Evolutionary conservation across 1,140 invertebrate species (phyloP).

Genomic region (Brachionus koreanus): DNA sequence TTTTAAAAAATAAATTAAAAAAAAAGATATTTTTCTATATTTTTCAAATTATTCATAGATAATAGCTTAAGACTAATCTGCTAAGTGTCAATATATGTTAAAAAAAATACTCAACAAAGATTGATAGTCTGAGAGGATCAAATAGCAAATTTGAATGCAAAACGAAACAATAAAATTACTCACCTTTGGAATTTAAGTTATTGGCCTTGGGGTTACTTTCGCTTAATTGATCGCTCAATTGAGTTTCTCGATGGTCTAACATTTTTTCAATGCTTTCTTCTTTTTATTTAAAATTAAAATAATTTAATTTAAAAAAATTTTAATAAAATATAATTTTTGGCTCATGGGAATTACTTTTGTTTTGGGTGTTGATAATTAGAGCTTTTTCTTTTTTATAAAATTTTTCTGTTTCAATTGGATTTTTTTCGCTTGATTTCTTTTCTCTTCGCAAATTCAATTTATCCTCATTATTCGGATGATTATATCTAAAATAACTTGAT

Average conservation of each 20-base stretch:
- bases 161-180: background rate
- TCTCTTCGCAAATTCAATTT: background rate
- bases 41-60: background rate
- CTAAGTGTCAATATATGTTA: background rate
- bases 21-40: background rate
- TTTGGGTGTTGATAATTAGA: background rate
- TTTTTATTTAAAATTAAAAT: background rate
- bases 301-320: background rate
- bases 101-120: background rate
- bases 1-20: background rate
- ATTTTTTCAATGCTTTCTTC: slow-evolving; percentile 2
- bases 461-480: slow-evolving; percentile 9
- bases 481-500: slow-evolving; percentile 38
- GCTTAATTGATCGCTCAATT: background rate
- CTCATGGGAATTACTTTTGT: background rate
- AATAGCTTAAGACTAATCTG: background rate
- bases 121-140: background rate
- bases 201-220: background rate
- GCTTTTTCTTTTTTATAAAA: background rate
- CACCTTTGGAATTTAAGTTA: background rate
- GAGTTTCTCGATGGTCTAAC: background rate
- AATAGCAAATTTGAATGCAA: background rate
- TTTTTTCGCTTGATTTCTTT: background rate
- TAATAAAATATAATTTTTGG: background rate
- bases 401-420: background rate